A percentile compares a stretch with the other conserved stretches of the same genome.
These are phyloP conservation scores for Ametastegia equiseti DNA, from an alignment of 2,888 invertebrate genomes.

Conservation along the genomic window DNA sequence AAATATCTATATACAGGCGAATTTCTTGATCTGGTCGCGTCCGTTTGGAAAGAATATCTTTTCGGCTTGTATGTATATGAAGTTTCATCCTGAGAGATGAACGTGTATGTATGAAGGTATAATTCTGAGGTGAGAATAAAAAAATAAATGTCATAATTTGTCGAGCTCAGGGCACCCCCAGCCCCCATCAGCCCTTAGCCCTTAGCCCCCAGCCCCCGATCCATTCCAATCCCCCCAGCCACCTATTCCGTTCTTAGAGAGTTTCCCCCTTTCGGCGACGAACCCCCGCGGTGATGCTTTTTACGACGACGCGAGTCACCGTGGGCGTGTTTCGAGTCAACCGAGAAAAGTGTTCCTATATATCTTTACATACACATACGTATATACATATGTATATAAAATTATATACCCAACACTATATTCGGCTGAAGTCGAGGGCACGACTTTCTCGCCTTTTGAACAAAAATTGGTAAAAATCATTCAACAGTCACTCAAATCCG, in stretches of 20 bases:
- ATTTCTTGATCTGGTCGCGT: too few relatives aligned
- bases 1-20: not conserved
- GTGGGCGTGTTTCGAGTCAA: conserved; percentile 63
- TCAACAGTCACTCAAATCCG: too few relatives aligned
- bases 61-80: not conserved
- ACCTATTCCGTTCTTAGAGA: conserved; percentile 35
- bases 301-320: conserved; percentile 62
- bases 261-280: conserved; percentile 5
- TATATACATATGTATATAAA: not conserved
- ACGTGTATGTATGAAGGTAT: not conserved
- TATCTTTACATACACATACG: not conserved
- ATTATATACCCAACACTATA: not conserved
- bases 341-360: conserved; percentile 22
- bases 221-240: conserved; percentile 46
- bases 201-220: conserved; percentile 33
- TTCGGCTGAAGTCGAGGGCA: not conserved
- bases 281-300: conserved; percentile 61
- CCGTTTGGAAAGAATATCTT: not conserved
- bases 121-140: conserved; percentile 49
- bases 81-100: too few relatives aligned
- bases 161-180: conserved; percentile 58
- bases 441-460: not conserved
- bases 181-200: conserved; percentile 16
- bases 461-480: too few relatives aligned
- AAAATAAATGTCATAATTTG: conserved; percentile 63